These are phyloP conservation scores for Cinclus mexicanus DNA, from an alignment of 2,113 vertebrate genomes.

Conservation along the genomic window DNA sequence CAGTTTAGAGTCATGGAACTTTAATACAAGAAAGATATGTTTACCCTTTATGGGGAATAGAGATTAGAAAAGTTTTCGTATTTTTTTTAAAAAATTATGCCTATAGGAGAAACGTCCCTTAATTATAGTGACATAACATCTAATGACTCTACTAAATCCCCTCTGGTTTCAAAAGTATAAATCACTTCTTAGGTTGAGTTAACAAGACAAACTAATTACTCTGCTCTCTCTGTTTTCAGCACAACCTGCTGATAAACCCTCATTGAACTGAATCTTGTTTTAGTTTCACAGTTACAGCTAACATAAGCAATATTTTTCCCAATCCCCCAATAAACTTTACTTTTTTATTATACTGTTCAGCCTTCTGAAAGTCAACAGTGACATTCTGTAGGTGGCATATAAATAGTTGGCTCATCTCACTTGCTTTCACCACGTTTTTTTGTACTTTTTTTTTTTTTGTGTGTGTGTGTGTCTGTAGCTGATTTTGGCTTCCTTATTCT, in stretches of 20 bases:
- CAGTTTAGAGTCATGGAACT: background rate
- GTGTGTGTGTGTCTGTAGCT: background rate
- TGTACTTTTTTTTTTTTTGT: background rate
- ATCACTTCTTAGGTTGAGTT: background rate
- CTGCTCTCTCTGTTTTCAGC: background rate
- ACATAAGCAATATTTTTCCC: background rate
- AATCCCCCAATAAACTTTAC: background rate
- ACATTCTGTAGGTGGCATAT: background rate
- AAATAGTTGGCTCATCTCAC: background rate
- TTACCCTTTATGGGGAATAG: background rate
- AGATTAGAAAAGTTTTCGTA: background rate
- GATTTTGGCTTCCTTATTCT: background rate
- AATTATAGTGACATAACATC: background rate
- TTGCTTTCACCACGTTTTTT: accelerated
- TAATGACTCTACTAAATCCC: background rate
- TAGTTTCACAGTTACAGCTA: background rate
- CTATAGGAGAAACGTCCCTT: background rate
- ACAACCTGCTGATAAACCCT: background rate
- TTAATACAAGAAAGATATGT: background rate
- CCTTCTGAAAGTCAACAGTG: background rate
- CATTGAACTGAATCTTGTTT: background rate
- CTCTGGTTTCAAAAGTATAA: background rate
- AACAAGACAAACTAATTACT: background rate
- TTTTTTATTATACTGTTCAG: background rate
- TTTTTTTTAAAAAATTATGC: background rate